Evolutionary conservation across 2,797 vertebrate species (phyloP).

Genomic region (Premnoplex brunnescens): DNA sequence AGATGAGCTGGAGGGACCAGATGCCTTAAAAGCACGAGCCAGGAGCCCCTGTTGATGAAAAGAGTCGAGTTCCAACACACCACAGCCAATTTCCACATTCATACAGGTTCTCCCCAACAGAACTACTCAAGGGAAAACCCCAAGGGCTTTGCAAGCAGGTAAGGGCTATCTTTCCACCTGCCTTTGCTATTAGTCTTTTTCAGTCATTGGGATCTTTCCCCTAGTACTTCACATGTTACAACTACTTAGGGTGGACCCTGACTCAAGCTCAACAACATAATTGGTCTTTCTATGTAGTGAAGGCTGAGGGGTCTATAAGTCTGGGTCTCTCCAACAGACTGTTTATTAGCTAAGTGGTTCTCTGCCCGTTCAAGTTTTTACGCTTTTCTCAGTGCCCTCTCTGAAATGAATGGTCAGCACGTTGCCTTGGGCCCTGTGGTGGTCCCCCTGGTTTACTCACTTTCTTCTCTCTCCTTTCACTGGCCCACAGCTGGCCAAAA

Average conservation of each 20-base stretch:
- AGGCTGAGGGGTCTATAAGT: background rate
- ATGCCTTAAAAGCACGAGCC: background rate
- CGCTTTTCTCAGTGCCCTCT: background rate
- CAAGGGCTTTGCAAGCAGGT: background rate
- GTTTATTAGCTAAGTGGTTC: background rate
- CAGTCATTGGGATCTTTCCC: background rate
- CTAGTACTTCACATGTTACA: background rate
- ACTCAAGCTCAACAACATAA: background rate
- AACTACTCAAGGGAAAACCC: background rate
- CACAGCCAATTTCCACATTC: background rate
- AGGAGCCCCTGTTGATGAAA: background rate
- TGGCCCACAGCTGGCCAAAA: background rate
- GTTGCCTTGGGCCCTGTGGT: rapidly evolving
- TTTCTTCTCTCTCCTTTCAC: background rate
- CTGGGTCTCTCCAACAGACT: background rate
- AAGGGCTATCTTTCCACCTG: background rate
- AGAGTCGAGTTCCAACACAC: background rate
- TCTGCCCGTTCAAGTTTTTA: background rate
- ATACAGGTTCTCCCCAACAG: background rate
- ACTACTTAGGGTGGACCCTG: background rate
- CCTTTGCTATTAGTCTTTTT: background rate
- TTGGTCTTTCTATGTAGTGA: background rate
- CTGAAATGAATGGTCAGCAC: background rate
- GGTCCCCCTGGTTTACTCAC: background rate
- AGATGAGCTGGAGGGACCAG: background rate